Base-by-base conservation (phyloP, 1,140 invertebrate genomes). In the Brachionus manjavacas region DNA sequence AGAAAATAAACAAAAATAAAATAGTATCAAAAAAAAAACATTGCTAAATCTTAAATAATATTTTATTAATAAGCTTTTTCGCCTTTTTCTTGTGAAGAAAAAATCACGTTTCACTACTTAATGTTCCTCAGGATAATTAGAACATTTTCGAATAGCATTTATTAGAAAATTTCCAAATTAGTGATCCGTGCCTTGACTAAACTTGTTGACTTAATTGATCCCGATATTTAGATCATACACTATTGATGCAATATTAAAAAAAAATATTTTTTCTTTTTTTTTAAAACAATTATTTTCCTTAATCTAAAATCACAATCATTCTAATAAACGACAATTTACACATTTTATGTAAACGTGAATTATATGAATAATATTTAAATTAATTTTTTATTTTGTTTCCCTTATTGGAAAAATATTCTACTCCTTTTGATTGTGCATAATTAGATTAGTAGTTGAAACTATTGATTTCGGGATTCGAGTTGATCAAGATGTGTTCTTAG, bases 331-430 rank as follows among this genome's bases (percentile, higher is more conserved):
- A 68, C 31, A 31, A 39, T 72, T 49, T 76, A 76, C 72, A 76
- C 72, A 76, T 76, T 76, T 76, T 49, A 76, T 76, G 72, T 76
- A 76, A 76, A 76, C 72, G 72, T 76, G 72, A 76, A 76, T 76
- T 49, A 76, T 49, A 76, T 49, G 43, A 76, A 76, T 76, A 76
- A 76, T 49, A 49, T 76, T 76, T 76, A 76, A 76, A 76, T 76
- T 49, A 76, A 49, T 49, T 76, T 35, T 76, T 49, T 76, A 25
- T 35, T 25, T 76, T 49, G 23, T 23, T 76, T 49, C 46, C 43
- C 23, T 76, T 76, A 23, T 74, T 43, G 35, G 20, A 41, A 23
- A 23, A 41, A 41, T 74, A 41, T 74, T 43, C 35, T 43, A 23
- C 20, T 74, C 39, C 39, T 74, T 41, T 41, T 43, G 70, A 41